These are phyloP conservation scores for Drosophila ochracea DNA, from an alignment of 2,888 invertebrate species.

Conservation along the genomic window DNA sequence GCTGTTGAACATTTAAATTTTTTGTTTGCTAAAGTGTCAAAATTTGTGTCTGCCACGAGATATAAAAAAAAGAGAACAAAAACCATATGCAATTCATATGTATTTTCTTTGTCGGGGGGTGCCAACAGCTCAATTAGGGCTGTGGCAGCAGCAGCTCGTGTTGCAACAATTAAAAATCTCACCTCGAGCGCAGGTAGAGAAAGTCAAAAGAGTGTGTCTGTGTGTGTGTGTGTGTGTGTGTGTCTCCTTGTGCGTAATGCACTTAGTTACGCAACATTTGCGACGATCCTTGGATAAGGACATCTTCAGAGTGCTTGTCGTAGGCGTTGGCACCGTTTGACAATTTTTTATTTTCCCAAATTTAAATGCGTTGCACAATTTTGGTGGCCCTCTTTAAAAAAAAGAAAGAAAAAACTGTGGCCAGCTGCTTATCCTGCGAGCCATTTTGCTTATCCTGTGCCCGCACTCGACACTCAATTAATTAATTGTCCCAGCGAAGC, in stretches of 20 bases:
- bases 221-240: slow-evolving; percentile 3
- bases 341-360: slow-evolving; percentile 66
- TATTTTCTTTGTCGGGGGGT: slow-evolving; percentile 31
- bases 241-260: slow-evolving; percentile 35
- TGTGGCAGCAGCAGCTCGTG: slow-evolving; percentile 27
- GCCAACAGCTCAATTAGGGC: slow-evolving; percentile 70
- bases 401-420: not conserved
- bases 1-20: slow-evolving; percentile 52
- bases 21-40: slow-evolving; percentile 65
- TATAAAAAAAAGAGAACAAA: slow-evolving; percentile 11
- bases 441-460: slow-evolving; percentile 31
- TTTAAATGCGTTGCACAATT: slow-evolving; percentile 63
- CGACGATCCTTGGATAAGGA: slow-evolving; percentile 61
- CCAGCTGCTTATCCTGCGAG: slow-evolving; percentile 60
- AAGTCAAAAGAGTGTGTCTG: slow-evolving; percentile 5
- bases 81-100: slow-evolving; percentile 41
- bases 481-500: slow-evolving; percentile 57
- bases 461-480: slow-evolving; percentile 68
- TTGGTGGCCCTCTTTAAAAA: not conserved
- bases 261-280: slow-evolving; percentile 81
- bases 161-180: slow-evolving; percentile 73
- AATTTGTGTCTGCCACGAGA: slow-evolving; percentile 50
- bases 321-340: slow-evolving; percentile 62
- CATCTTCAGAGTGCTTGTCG: slow-evolving; percentile 15
- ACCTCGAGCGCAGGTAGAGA: slow-evolving; percentile 39